Evolutionary conservation across 2,888 invertebrate species (phyloP).

Genomic region (Xestia rhomboidea): DNA sequence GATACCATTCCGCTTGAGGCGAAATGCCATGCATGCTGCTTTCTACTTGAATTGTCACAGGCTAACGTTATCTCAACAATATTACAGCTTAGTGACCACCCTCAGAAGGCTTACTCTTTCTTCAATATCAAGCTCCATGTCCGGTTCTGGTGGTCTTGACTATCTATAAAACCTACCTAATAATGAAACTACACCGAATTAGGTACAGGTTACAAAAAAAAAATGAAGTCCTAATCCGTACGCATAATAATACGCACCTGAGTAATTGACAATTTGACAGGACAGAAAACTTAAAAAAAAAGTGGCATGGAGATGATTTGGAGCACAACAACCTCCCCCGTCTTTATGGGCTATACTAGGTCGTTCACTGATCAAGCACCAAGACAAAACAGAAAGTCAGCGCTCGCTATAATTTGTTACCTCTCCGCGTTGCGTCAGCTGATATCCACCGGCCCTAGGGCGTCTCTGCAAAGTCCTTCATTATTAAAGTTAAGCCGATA

Average conservation of each 20-base stretch:
- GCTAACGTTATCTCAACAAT: not conserved
- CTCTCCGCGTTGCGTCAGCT: not conserved
- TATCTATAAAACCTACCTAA: no score
- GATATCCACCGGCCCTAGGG: not conserved
- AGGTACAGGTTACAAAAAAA: not conserved
- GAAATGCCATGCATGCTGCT: not conserved
- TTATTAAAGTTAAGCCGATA: not conserved
- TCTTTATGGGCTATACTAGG: not conserved
- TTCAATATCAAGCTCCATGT: no score
- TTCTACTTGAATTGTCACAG: not conserved
- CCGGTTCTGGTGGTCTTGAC: no score
- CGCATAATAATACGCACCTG: no score
- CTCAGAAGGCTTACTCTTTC: not conserved
- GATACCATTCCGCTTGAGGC: not conserved
- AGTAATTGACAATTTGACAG: no score
- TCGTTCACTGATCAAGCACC: not conserved
- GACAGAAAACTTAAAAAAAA: not conserved
- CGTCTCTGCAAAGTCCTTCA: not conserved
- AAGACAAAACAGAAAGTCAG: not conserved
- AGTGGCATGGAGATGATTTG: not conserved
- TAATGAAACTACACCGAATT: no score
- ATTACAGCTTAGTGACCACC: not conserved
- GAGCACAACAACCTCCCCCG: not conserved
- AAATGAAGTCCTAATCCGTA: not conserved
- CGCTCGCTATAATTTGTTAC: not conserved